Percentiles rank a stretch among this genome's conserved stretches.
These are phyloP conservation scores for Caenorhabditis panamensis DNA, from an alignment of 2,888 invertebrate genomes.

Conservation along the genomic window DNA sequence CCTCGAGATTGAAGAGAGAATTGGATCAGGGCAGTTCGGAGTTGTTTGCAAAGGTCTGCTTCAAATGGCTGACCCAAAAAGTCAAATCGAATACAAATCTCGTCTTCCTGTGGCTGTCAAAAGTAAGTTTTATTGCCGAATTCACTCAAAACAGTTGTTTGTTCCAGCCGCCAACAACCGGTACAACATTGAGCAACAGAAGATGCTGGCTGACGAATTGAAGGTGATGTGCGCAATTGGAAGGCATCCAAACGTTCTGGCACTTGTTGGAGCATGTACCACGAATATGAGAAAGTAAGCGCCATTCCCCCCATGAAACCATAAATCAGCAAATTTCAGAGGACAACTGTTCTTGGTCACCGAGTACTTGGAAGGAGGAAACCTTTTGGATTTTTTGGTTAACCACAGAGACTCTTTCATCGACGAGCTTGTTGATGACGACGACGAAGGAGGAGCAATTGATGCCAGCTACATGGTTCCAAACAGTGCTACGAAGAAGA, in stretches of 20 bases:
- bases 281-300: constrained; percentile 65
- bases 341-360: constrained; percentile 66
- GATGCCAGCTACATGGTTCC: constrained; percentile 59
- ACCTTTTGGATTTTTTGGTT: constrained; percentile 54
- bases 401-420: constrained; percentile 36
- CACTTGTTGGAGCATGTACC: constrained; percentile 69
- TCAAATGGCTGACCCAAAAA: constrained; percentile 51
- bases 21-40: constrained; percentile 70
- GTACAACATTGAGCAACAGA: constrained; percentile 56
- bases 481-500: constrained; percentile 41
- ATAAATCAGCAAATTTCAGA: constrained; percentile 42
- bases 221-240: constrained; percentile 70
- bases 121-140: constrained; percentile 40
- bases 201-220: constrained; percentile 68
- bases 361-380: constrained; percentile 65
- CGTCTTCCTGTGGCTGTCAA: constrained; percentile 67
- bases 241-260: constrained; percentile 70
- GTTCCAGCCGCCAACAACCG: constrained; percentile 48
- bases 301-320: not conserved
- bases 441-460: not conserved
- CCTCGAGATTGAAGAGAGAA: constrained; percentile 43
- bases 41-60: constrained; percentile 62
- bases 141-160: not conserved
- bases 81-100: constrained; percentile 46
- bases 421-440: constrained; percentile 47